Evolutionary conservation across 2,888 invertebrate genomes (phyloP).

Genomic region (Ophioninae sp.): DNA sequence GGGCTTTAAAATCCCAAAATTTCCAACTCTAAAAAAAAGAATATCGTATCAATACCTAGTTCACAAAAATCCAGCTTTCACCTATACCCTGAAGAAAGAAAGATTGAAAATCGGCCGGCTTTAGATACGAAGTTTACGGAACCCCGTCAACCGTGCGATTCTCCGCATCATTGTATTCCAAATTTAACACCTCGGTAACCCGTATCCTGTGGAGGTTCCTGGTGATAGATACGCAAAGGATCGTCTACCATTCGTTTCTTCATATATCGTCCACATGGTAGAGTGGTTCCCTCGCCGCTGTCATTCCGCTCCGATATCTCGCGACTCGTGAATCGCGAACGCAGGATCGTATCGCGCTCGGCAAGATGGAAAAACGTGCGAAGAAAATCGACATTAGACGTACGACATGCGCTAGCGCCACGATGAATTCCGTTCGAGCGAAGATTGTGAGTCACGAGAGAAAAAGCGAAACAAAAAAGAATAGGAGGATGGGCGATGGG

Average conservation of each 20-base stretch:
- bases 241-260: conserved; percentile 3
- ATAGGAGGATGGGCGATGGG: no score
- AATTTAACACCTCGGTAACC: conserved; percentile 64
- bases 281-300: conserved; percentile 2
- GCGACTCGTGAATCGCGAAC: background rate
- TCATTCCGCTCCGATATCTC: conserved; percentile 10
- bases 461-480: conserved; percentile 8
- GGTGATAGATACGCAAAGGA: conserved; percentile 18
- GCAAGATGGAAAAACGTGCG: conserved; percentile 47
- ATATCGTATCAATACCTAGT: background rate
- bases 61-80: background rate
- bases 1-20: no score
- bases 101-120: background rate
- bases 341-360: conserved; percentile 3
- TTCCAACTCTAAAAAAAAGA: no score
- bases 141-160: background rate
- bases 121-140: background rate
- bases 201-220: conserved; percentile 51
- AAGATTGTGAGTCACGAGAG: conserved; percentile 51
- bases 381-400: conserved; percentile 47
- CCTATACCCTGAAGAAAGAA: background rate
- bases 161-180: conserved; percentile 56
- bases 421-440: conserved; percentile 32
- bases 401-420: conserved; percentile 3
- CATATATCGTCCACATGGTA: background rate